Conservation (phyloP, 2,797 vertebrate genomes). For the Xiphorhynchus erythropygius region DNA sequence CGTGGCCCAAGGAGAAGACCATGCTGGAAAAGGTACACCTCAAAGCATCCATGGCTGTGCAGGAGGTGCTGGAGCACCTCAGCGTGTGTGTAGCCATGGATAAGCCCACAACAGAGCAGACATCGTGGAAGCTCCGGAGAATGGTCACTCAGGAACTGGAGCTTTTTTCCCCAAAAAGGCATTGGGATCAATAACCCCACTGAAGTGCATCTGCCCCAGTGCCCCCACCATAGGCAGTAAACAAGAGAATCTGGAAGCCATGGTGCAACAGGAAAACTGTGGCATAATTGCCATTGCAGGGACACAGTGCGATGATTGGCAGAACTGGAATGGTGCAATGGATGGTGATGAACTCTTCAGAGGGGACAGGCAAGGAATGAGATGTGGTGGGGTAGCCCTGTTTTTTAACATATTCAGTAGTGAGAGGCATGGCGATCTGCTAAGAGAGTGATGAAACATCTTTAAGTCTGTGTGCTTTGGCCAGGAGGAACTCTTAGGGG, state of each 20-base stretch:
- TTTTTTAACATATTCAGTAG: neutral
- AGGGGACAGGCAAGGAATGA: neutral
- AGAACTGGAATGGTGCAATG: neutral
- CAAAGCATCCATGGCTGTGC: neutral
- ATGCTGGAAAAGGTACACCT: rapidly evolving
- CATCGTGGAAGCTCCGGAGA: neutral
- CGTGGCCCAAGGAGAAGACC: neutral
- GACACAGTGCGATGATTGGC: neutral
- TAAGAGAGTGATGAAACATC: neutral
- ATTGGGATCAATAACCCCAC: neutral
- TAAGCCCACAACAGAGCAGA: neutral
- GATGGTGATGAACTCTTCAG: neutral
- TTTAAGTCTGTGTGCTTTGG: neutral
- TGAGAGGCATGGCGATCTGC: neutral
- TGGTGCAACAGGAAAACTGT: neutral
- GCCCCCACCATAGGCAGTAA: neutral
- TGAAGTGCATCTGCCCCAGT: neutral
- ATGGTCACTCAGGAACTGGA: neutral
- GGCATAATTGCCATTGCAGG: neutral
- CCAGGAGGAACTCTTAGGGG: neutral
- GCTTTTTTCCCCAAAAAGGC: neutral
- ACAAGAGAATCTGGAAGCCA: neutral
- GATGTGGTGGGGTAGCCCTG: neutral
- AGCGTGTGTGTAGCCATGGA: neutral
- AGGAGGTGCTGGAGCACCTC: neutral